Conservation (phyloP, 2,797 vertebrate species). For the Cichlasoma orientale region DNA sequence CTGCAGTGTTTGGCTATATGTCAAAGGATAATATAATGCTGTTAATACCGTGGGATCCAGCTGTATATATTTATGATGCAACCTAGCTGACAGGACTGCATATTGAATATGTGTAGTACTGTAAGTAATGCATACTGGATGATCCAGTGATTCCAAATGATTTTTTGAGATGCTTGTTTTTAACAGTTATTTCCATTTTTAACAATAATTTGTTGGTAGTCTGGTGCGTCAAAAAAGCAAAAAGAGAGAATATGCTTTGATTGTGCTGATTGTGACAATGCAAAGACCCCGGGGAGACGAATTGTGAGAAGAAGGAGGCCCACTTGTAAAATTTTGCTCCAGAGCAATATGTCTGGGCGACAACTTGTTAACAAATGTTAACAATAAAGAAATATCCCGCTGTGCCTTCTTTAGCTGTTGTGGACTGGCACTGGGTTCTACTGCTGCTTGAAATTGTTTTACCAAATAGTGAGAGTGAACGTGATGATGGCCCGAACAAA, state of each 20-base stretch:
- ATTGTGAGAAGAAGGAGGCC: neutral
- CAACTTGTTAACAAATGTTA: conserved; percentile 16
- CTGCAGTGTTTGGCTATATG: neutral
- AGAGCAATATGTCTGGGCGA: neutral
- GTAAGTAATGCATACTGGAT: no score
- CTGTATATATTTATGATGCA: neutral
- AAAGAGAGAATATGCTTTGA: no score
- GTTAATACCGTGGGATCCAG: neutral
- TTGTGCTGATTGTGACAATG: neutral
- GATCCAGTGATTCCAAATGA: no score
- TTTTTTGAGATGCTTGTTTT: no score
- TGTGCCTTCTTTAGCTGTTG: neutral
- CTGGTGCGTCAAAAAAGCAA: no score
- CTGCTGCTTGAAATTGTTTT: neutral
- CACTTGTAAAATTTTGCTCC: neutral
- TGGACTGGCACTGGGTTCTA: neutral
- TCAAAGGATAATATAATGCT: neutral
- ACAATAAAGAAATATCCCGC: neutral
- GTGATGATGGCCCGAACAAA: neutral
- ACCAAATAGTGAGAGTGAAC: neutral
- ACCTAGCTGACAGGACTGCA: no score
- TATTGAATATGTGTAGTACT: no score
- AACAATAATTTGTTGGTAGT: no score
- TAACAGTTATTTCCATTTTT: no score
- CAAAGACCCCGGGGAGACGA: neutral